Conservation (phyloP, 2,797 vertebrate genomes). For the Zenarchopterus dispar region DNA sequence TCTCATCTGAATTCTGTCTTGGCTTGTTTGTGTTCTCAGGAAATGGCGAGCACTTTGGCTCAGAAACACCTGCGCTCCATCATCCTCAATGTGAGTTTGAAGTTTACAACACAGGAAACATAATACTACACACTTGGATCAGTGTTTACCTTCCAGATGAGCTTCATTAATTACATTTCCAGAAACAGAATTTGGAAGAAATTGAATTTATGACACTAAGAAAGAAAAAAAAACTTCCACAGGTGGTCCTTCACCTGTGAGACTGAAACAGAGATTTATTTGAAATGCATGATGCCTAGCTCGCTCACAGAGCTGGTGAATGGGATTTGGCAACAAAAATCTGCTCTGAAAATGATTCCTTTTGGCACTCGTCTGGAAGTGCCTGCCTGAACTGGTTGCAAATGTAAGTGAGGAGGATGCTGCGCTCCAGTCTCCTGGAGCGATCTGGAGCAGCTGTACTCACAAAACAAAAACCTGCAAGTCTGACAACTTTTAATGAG, state of each 20-base stretch:
- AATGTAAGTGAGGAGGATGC: constrained; percentile 31
- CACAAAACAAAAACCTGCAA: neutral
- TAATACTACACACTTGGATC: neutral
- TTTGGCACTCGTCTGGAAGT: constrained; percentile 51
- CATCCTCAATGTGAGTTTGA: constrained; percentile 88
- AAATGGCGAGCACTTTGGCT: constrained; percentile 95
- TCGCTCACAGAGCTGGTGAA: constrained; percentile 41
- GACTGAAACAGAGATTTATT: constrained; percentile 18
- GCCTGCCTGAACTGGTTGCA: constrained; percentile 38
- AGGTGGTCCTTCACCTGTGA: neutral
- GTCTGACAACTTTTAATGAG: constrained; percentile 12
- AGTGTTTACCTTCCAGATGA: too few relatives aligned
- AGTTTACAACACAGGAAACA: constrained; percentile 18
- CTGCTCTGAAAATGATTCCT: constrained; percentile 55
- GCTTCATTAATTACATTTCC: too few relatives aligned
- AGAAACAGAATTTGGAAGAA: too few relatives aligned
- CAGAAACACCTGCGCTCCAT: constrained; percentile 97
- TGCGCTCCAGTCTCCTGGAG: constrained; percentile 23
- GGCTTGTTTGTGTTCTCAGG: constrained; percentile 79
- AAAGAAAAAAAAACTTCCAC: too few relatives aligned
- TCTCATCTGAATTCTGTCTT: constrained; percentile 26
- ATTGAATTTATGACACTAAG: too few relatives aligned
- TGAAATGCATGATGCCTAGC: constrained; percentile 25
- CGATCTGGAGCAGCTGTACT: constrained; percentile 10
- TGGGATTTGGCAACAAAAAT: constrained; percentile 44